Base-by-base conservation (phyloP, 2,113 vertebrate genomes). In the Larimichthys crocea region DNA sequence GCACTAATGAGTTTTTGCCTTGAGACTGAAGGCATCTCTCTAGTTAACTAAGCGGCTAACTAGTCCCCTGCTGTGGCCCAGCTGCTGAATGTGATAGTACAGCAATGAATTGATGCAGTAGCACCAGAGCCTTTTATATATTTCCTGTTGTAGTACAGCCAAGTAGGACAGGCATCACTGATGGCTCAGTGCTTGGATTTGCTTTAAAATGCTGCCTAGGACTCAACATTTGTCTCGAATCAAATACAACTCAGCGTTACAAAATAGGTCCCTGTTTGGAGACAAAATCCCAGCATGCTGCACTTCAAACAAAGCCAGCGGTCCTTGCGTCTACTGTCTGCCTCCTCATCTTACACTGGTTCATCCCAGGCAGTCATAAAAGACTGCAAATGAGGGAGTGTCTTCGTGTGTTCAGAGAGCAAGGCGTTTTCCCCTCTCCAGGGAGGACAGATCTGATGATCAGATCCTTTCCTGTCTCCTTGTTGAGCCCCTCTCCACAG, bases 391-490 rank as follows among this genome's bases (percentile, higher is more conserved):
- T 76, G 72, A 89, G 90, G 80, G 79, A 88, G 90, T 79, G 81
- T 72, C 86, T 80, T 53, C 40, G 82, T 46, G 62, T 66, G 77
- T 74, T 87, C 70, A 87, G 76, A 89, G 76, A 77, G 73, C 29
- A 63, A 86, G 92, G 88, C 88, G 64, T 88, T 86, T 86, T 87
- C 88, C 88, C 64, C 76, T 83, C 90, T 69, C 85, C 44, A 24
- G 88, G 89, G 92, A 92, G 35, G 44, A 71, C 44, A 68, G 78
- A 90, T 89, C 84, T 84, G 89, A 90, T 88, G 88, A 91, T 88
- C 87, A 79, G 63, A 87, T 83, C 88, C 82, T 85, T 89, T 92
- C 87, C 89, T 80, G 86, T 74, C 79, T 87, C 82, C 65, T 63
- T 9, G 26, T 66, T 76, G 85, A 88, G 80, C 40, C 73, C 73